These are phyloP conservation scores for Clanis bilineata DNA, from an alignment of 2,888 invertebrate species.

Conservation along the genomic window DNA sequence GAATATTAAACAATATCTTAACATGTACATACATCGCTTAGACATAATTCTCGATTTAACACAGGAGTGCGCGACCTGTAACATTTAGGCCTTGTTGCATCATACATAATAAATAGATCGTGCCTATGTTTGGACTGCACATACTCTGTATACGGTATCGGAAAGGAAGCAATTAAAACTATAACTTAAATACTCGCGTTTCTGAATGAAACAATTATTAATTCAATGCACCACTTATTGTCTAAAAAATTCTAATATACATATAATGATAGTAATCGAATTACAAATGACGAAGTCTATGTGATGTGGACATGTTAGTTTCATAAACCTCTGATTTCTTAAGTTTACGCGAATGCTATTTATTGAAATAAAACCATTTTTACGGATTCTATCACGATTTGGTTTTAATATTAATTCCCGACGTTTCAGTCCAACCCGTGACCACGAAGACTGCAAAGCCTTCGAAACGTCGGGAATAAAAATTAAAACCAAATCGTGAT, in stretches of 20 bases:
- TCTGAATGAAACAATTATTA: slow-evolving; percentile 51
- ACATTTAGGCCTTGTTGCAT: slow-evolving; percentile 61
- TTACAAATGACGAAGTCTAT: slow-evolving; percentile 38
- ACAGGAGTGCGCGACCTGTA: slow-evolving; percentile 56
- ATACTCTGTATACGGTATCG: slow-evolving; percentile 33
- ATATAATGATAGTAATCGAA: slow-evolving; percentile 58
- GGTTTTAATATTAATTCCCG: too few species aligned
- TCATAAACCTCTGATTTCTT: too few species aligned
- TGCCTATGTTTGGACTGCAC: slow-evolving; percentile 21
- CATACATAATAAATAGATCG: slow-evolving; percentile 45
- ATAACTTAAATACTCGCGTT: slow-evolving; percentile 47
- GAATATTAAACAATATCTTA: slow-evolving; percentile 78
- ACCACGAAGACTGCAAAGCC: too few species aligned
- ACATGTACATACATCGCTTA: slow-evolving; percentile 66
- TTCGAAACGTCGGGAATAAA: too few species aligned
- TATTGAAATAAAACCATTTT: too few species aligned
- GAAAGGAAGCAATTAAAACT: slow-evolving; percentile 32
- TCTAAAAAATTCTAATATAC: slow-evolving; percentile 71
- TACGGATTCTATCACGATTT: too few species aligned
- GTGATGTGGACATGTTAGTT: slow-evolving; percentile 31
- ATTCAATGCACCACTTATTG: slow-evolving; percentile 68
- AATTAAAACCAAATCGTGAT: too few species aligned
- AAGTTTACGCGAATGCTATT: too few species aligned
- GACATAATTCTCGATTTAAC: slow-evolving; percentile 69
- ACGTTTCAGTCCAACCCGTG: too few species aligned